Conservation (phyloP, 1,140 invertebrate species). For the Paracyclopina nana region DNA sequence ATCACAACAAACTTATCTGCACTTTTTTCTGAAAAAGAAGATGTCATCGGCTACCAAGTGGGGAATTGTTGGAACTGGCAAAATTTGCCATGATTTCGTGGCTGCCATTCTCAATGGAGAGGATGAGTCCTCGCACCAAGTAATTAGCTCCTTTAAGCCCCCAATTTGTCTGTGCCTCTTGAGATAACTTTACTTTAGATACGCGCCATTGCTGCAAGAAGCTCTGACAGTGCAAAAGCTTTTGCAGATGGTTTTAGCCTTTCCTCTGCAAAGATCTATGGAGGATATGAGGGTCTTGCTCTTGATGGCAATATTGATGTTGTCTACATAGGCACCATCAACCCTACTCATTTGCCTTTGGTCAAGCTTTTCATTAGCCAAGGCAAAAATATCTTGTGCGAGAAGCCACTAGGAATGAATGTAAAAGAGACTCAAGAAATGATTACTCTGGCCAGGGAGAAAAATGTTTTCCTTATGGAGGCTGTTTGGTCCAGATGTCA, state of each 20-base stretch:
- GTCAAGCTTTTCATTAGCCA: constrained; percentile 44
- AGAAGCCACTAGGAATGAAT: constrained; percentile 60
- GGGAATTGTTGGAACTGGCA: constrained; percentile 48
- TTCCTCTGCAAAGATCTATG: not conserved
- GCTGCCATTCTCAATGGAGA: constrained; percentile 32
- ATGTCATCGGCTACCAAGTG: constrained; percentile 28
- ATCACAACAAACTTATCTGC: too few relatives aligned
- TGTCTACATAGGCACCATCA: constrained; percentile 50
- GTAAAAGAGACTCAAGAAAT: constrained; percentile 39
- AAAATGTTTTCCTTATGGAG: constrained; percentile 59
- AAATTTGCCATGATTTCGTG: constrained; percentile 57
- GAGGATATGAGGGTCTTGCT: not conserved
- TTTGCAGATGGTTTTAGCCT: not conserved
- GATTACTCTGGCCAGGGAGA: constrained; percentile 34
- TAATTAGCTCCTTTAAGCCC: not conserved
- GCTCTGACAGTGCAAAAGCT: not conserved
- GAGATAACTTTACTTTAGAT: too few relatives aligned
- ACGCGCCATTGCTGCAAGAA: not conserved
- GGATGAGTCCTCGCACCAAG: not conserved
- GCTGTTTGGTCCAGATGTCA: constrained; percentile 63
- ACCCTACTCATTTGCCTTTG: constrained; percentile 42
- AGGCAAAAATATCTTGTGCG: constrained; percentile 60
- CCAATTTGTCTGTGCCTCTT: too few relatives aligned
- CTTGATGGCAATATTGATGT: constrained; percentile 36
- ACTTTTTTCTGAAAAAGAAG: too few relatives aligned